Conservation (phyloP, 2,797 vertebrate genomes). For the Molossus alvarezi region DNA sequence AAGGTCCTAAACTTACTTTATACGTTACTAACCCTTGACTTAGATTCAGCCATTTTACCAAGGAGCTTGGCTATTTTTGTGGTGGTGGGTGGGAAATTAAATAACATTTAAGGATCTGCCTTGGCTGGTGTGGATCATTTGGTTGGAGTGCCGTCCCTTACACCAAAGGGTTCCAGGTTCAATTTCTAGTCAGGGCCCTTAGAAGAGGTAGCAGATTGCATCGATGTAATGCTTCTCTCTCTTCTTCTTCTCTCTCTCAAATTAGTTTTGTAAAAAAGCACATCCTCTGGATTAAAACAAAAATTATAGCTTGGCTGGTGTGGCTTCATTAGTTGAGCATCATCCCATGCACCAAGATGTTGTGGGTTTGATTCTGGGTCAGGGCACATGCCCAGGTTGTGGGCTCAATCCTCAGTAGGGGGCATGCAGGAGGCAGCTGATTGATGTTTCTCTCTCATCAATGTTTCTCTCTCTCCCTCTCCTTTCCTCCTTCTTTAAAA, state of each 20-base stretch:
- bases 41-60: neutral
- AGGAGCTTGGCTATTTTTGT: neutral
- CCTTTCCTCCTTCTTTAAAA: too few species aligned
- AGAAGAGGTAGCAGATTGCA: neutral
- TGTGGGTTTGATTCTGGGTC: too few species aligned
- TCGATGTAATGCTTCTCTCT: neutral
- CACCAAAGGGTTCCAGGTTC: neutral
- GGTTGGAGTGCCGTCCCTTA: neutral
- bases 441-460: too few species aligned
- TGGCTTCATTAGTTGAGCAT: too few species aligned
- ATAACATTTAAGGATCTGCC: slow-evolving; percentile 13
- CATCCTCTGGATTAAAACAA: neutral
- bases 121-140: neutral
- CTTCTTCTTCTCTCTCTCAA: neutral
- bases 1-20: neutral
- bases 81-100: neutral
- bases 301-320: too few species aligned
- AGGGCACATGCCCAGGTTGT: too few species aligned
- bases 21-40: neutral
- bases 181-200: neutral
- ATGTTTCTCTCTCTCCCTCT: too few species aligned
- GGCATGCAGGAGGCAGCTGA: too few species aligned
- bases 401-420: too few species aligned
- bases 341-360: too few species aligned
- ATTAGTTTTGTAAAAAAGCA: neutral